Evolutionary conservation across 37 sponge, comb jelly and placozoan genomes (phyloP).

Genomic region (Halichondria panicea): DNA sequence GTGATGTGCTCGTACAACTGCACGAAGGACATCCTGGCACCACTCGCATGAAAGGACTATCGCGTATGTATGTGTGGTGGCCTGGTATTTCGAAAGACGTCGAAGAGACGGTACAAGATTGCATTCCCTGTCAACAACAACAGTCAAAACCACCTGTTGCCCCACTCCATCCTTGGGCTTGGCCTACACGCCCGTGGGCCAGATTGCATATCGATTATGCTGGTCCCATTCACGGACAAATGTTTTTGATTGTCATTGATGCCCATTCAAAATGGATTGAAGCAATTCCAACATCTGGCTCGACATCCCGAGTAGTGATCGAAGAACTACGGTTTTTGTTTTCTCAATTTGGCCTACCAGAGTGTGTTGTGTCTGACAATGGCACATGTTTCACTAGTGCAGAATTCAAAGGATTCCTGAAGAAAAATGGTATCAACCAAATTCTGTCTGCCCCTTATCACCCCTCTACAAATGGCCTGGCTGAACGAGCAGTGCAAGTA

Average conservation of each 20-base stretch:
- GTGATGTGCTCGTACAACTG: no score
- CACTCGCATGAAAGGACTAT: no score
- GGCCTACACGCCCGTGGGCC: constrained; percentile 33
- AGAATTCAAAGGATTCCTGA: constrained; percentile 32
- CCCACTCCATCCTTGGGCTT: constrained; percentile 28
- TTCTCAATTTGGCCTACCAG: constrained; percentile 30
- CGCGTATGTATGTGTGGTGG: no score
- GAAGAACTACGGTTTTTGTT: constrained; percentile 19
- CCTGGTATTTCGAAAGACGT: no score
- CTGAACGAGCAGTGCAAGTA: constrained; percentile 20
- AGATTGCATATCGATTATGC: constrained; percentile 38
- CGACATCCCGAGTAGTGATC: not conserved
- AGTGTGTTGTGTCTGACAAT: constrained; percentile 44
- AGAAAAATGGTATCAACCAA: constrained; percentile 33
- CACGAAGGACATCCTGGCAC: no score
- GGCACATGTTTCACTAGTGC: constrained; percentile 31
- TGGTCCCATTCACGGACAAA: constrained; percentile 30
- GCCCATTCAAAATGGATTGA: constrained; percentile 30
- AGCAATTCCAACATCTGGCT: not conserved
- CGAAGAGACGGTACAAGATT: no score
- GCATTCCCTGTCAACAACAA: not conserved
- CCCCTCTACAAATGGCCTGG: constrained; percentile 37
- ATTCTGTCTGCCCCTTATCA: constrained; percentile 27
- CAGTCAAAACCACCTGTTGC: constrained; percentile 17
- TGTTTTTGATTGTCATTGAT: constrained; percentile 23